These are phyloP conservation scores for Helicorthomorpha holstii DNA, from an alignment of 1,140 invertebrate genomes.

Conservation along the genomic window DNA sequence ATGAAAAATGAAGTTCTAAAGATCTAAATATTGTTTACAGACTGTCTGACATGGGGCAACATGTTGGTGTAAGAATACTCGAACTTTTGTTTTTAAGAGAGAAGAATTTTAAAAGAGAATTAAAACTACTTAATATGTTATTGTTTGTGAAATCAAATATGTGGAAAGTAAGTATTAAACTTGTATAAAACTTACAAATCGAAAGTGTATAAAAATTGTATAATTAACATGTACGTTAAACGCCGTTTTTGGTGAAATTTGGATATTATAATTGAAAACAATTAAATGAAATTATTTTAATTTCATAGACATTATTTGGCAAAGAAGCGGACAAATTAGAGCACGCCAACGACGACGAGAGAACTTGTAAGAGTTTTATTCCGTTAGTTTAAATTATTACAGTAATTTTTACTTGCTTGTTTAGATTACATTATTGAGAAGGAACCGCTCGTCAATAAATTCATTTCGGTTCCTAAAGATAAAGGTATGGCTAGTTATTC, in stretches of 20 bases:
- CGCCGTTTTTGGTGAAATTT: neutral
- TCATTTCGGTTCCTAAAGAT: conserved; percentile 94
- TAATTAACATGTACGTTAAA: no score
- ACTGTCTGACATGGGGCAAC: conserved; percentile 79
- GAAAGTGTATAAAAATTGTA: conserved; percentile 1
- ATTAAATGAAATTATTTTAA: neutral
- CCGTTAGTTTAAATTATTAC: neutral
- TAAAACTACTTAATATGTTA: conserved; percentile 84
- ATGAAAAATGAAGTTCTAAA: conserved; percentile 1
- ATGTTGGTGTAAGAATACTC: conserved; percentile 82
- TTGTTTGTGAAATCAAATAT: conserved; percentile 90
- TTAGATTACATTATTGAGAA: conserved; percentile 93
- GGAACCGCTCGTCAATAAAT: conserved; percentile 91
- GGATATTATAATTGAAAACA: neutral
- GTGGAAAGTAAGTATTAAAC: conserved; percentile 60
- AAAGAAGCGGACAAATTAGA: conserved; percentile 97
- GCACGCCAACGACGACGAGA: conserved; percentile 94
- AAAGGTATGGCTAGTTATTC: conserved; percentile 56
- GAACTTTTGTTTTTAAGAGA: conserved; percentile 89
- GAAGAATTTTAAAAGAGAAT: conserved; percentile 84
- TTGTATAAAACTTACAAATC: neutral
- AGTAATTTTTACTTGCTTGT: conserved; percentile 5
- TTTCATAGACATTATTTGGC: conserved; percentile 69
- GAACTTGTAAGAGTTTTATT: conserved; percentile 41
- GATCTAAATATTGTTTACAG: conserved; percentile 32